Conservation (phyloP, 2,888 invertebrate species). For the Sinopyrophorus schimmeli region DNA sequence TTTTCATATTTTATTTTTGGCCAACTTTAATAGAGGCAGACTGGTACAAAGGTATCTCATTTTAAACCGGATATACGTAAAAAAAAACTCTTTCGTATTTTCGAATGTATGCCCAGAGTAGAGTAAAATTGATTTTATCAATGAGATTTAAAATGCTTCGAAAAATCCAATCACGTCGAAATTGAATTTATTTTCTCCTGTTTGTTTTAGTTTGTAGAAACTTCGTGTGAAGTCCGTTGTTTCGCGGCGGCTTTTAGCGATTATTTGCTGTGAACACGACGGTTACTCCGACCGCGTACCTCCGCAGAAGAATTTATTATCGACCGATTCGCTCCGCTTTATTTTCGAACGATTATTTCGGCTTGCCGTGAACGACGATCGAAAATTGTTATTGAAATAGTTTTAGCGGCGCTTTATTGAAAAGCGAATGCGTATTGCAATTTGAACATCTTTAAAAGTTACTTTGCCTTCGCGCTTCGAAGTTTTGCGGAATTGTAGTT, state of each 20-base stretch:
- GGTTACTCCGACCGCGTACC: conserved; percentile 13
- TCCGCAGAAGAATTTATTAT: conserved; percentile 14
- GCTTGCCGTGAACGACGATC: too few species aligned
- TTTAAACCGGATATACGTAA: conserved; percentile 27
- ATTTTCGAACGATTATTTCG: too few species aligned
- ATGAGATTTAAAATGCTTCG: conserved; percentile 43
- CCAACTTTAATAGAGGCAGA: conserved; percentile 10
- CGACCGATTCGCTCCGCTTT: not conserved
- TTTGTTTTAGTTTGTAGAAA: conserved; percentile 34
- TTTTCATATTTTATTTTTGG: not conserved
- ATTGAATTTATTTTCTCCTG: conserved; percentile 39
- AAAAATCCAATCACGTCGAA: conserved; percentile 44
- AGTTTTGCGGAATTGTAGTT: not conserved
- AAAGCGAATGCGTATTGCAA: too few species aligned
- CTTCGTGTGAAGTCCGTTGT: conserved; percentile 34
- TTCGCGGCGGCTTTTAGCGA: conserved; percentile 31
- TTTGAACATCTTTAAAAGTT: too few species aligned
- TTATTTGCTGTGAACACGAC: conserved; percentile 18
- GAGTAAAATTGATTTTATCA: conserved; percentile 41
- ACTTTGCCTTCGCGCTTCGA: too few species aligned
- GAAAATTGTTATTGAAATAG: too few species aligned
- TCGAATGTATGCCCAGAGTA: conserved; percentile 22
- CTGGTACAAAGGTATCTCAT: conserved; percentile 19
- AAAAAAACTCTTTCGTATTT: conserved; percentile 28
- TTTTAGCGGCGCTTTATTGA: too few species aligned